phyloP scores from a whole-genome alignment of 2,888 invertebrate species.

The Seladonia tumulorum region DNA sequence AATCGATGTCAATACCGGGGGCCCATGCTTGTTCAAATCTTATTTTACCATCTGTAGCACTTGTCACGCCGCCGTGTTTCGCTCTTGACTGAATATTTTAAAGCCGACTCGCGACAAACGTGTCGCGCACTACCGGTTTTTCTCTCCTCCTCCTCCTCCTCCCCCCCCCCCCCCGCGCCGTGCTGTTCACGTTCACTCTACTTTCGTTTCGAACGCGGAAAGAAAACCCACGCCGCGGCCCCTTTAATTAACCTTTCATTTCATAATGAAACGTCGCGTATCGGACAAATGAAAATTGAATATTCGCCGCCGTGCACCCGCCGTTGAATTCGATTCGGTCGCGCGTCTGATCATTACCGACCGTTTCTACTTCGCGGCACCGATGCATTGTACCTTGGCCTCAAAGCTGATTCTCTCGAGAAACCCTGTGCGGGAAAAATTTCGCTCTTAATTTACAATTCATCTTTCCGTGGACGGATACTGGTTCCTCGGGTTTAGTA shows the following conservation, averaged over 20 bases:
- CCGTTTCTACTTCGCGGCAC: neutral
- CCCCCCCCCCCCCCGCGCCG: too few species aligned
- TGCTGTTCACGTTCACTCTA: neutral
- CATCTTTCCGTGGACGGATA: neutral
- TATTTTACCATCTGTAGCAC: slow-evolving; percentile 8
- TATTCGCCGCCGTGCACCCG: neutral
- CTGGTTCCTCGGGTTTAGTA: neutral
- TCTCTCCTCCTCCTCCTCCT: too few species aligned
- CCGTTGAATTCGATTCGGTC: neutral
- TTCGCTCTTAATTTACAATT: neutral
- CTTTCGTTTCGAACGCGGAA: too few species aligned
- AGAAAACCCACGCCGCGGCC: neutral
- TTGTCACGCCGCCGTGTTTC: neutral
- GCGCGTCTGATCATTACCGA: neutral
- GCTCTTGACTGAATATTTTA: neutral
- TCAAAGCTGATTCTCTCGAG: neutral
- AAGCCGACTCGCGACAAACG: neutral
- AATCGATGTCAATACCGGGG: slow-evolving; percentile 43
- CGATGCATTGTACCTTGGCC: neutral
- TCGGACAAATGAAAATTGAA: neutral
- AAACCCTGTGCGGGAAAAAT: neutral
- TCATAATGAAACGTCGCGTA: neutral
- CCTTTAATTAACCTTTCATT: neutral
- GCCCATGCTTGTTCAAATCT: slow-evolving; percentile 29
- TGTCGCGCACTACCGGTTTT: neutral